Percentiles rank a stretch among this genome's conserved stretches.
Conservation (phyloP, 2,797 vertebrate species). For the Eutrigla gurnardus region DNA sequence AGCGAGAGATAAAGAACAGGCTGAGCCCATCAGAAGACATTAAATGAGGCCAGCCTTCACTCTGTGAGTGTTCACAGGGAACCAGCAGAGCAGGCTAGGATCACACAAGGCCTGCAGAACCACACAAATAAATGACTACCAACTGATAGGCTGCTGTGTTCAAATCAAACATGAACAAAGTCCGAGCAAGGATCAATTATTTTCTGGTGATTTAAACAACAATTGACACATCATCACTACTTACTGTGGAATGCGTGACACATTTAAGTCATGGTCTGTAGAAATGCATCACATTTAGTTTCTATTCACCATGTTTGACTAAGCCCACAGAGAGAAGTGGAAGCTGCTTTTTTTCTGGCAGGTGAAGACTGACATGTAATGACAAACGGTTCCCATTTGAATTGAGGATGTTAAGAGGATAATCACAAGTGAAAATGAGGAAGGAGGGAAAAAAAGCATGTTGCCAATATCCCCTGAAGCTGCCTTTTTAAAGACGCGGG, state of each 20-base stretch:
- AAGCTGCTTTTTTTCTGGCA: conserved; percentile 47
- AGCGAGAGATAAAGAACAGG: conserved; percentile 74
- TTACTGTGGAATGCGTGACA: conserved; percentile 30
- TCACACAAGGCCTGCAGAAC: conserved; percentile 68
- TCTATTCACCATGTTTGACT: conserved; percentile 12
- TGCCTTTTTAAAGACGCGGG: conserved; percentile 76
- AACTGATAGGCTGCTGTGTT: conserved; percentile 67
- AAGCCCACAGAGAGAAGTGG: not conserved
- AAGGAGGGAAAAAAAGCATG: conserved; percentile 42
- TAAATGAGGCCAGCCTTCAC: conserved; percentile 71
- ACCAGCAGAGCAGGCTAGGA: conserved; percentile 49
- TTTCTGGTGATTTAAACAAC: conserved; percentile 73
- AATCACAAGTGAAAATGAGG: conserved; percentile 60
- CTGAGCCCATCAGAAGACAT: conserved; percentile 78
- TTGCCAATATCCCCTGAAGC: conserved; percentile 76
- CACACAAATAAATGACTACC: conserved; percentile 76
- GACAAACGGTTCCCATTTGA: conserved; percentile 74
- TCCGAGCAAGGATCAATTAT: conserved; percentile 57
- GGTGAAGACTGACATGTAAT: conserved; percentile 65
- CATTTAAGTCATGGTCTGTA: conserved; percentile 4
- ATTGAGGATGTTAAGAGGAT: conserved; percentile 66
- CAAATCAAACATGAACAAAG: conserved; percentile 72
- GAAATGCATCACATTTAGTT: conserved; percentile 9
- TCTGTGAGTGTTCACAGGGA: conserved; percentile 61
- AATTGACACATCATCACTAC: conserved; percentile 50